Base-by-base conservation (phyloP, 1,140 invertebrate genomes). In the Physella acuta region DNA sequence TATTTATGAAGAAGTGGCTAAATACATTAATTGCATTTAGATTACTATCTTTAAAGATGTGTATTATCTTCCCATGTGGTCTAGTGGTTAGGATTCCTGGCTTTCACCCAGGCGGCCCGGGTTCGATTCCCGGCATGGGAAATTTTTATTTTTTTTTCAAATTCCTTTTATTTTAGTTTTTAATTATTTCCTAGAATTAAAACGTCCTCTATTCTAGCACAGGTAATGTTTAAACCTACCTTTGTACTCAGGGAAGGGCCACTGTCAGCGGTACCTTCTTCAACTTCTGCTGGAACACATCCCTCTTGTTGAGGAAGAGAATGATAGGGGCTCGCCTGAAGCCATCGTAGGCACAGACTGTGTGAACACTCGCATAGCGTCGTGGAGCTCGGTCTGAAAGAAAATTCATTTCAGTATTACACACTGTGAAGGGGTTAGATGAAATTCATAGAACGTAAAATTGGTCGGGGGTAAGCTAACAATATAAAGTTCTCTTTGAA, bases 291-390 rank as follows among this genome's bases (percentile, higher is more conserved):
- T 39, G 49, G 5, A 63, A 63, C 0, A 55, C 26, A 49, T 64
- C 61, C 28, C 36, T 51, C 33, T 64, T 64, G 44, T 64, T 64
- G 39, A 64, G 62, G 44, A 64, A 64, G 16, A 64, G 30, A 31
- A 64, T 51, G 31, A 64, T 64, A 2, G 62, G 62, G 8, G 62
- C 1, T 1, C 14, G 26, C 16, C 14, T 3, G 34, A 64, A 64
- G 20, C 39, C 62, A 5, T 51, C 49, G 44, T 52, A 64, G 11
- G 26, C 44, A 2, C 26, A 17, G 17, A 64, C 62, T 33, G 44
- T 51, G 33, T 31, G 44, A 64, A 52, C 2, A 52, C 62, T 16
- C 62, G 28, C 39, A 64, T 30, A 20, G 62, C 64, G n/a, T 67
- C 64, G 26, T 67, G 64, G 34, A 67, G 20, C 26, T 67, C 36